Evolutionary conservation across 2,113 vertebrate genomes (phyloP).

Genomic region (Phocoena sinus): DNA sequence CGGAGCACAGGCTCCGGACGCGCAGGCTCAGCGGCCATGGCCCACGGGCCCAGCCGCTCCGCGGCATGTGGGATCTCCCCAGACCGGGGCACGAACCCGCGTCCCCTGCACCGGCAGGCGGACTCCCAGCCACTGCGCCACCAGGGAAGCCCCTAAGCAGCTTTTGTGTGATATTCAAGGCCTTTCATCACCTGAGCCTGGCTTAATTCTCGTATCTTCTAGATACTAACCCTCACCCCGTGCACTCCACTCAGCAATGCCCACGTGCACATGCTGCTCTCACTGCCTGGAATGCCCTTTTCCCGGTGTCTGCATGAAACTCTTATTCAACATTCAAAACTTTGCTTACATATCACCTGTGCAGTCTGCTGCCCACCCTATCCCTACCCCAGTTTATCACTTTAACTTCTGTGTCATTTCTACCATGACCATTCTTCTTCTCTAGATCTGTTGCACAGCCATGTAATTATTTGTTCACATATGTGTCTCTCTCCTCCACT

Average conservation of each 20-base stretch:
- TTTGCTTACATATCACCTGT: neutral
- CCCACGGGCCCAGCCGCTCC: too few relatives aligned
- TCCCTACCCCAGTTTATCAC: neutral
- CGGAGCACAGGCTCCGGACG: too few relatives aligned
- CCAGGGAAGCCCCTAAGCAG: too few relatives aligned
- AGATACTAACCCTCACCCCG: neutral
- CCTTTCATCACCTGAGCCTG: neutral
- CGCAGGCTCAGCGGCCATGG: too few relatives aligned
- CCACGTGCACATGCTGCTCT: neutral
- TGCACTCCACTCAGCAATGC: neutral
- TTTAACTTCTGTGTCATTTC: neutral
- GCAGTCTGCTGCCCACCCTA: neutral
- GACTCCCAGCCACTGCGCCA: too few relatives aligned
- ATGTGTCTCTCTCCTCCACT: neutral
- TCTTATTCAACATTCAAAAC: neutral
- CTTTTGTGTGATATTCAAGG: neutral
- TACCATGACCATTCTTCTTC: neutral
- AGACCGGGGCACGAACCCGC: too few relatives aligned
- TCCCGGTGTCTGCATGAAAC: neutral
- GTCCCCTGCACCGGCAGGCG: too few relatives aligned
- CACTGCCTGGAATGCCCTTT: neutral
- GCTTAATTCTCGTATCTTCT: conserved; percentile 1
- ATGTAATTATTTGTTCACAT: neutral
- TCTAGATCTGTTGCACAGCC: neutral
- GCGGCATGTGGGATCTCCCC: too few relatives aligned